Conservation (phyloP, 2,113 vertebrate species). For the Apus apus region DNA sequence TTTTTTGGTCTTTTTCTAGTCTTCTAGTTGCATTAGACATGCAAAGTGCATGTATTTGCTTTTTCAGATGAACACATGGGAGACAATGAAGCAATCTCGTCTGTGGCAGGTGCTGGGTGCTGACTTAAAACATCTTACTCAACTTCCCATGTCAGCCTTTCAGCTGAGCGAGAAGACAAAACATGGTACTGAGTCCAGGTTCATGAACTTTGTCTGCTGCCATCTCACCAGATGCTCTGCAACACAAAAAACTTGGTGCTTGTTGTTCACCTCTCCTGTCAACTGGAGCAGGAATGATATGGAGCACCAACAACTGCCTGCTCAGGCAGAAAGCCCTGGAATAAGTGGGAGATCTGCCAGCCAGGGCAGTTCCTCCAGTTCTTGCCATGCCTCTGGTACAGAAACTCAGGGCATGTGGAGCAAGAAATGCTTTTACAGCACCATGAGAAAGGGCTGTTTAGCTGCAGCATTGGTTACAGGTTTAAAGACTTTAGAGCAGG, state of each 20-base stretch:
- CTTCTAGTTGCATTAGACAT: background rate
- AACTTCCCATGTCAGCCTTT: background rate
- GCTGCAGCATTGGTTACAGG: background rate
- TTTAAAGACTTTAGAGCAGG: background rate
- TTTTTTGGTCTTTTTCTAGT: background rate
- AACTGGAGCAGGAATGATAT: background rate
- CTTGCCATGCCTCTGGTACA: background rate
- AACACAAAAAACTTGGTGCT: background rate
- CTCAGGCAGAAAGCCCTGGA: background rate
- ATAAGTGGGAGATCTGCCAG: background rate
- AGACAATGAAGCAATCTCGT: background rate
- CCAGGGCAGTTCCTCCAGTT: background rate
- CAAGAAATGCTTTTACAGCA: fast-evolving
- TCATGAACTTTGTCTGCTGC: background rate
- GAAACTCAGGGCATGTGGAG: fast-evolving
- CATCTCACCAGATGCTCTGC: fast-evolving
- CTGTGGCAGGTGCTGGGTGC: background rate
- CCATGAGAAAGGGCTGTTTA: background rate
- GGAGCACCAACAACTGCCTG: background rate
- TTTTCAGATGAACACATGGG: background rate
- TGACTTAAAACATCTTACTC: background rate
- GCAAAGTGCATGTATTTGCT: background rate
- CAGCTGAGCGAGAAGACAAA: background rate
- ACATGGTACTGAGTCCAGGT: background rate
- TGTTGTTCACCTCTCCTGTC: background rate